These are phyloP conservation scores for Amitus sp. DNA, from an alignment of 2,888 invertebrate species.

Conservation along the genomic window DNA sequence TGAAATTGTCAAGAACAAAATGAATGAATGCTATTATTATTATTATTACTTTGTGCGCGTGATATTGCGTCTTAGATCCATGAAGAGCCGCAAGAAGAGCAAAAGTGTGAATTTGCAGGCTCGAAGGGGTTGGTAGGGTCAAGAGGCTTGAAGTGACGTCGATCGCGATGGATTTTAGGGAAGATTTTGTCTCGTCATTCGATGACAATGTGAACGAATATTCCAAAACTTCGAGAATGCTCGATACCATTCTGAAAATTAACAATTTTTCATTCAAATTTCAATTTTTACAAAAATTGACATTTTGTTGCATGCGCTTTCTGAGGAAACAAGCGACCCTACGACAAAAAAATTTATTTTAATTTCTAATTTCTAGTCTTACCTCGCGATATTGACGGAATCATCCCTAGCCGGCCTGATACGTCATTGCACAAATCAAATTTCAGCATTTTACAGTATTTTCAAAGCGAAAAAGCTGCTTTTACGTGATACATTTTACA, in stretches of 20 bases:
- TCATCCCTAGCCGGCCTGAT: conserved; percentile 53
- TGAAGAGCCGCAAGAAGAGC: conserved; percentile 85
- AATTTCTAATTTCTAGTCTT: conserved; percentile 50
- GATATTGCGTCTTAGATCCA: conserved; percentile 78
- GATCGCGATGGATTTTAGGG: conserved; percentile 70
- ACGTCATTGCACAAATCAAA: background rate
- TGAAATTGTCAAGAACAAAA: background rate
- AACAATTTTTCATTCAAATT: too few relatives aligned
- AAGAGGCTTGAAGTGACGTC: conserved; percentile 75
- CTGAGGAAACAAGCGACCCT: too few relatives aligned
- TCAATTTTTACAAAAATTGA: too few relatives aligned
- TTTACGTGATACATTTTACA: too few relatives aligned
- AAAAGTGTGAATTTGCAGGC: conserved; percentile 82
- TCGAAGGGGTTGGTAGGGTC: conserved; percentile 76
- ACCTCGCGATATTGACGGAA: conserved; percentile 62
- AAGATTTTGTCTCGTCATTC: conserved; percentile 67
- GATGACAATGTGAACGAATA: conserved; percentile 73
- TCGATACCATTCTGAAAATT: conserved; percentile 71
- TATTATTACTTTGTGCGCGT: conserved; percentile 81
- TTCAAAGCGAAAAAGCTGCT: too few relatives aligned
- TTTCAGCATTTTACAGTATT: too few relatives aligned
- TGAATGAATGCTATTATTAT: background rate
- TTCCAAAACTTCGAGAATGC: conserved; percentile 79
- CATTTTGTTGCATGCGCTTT: too few relatives aligned
- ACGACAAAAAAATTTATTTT: too few relatives aligned